These are phyloP conservation scores for Danio choprae DNA, from an alignment of 2,797 vertebrate species.

Conservation along the genomic window DNA sequence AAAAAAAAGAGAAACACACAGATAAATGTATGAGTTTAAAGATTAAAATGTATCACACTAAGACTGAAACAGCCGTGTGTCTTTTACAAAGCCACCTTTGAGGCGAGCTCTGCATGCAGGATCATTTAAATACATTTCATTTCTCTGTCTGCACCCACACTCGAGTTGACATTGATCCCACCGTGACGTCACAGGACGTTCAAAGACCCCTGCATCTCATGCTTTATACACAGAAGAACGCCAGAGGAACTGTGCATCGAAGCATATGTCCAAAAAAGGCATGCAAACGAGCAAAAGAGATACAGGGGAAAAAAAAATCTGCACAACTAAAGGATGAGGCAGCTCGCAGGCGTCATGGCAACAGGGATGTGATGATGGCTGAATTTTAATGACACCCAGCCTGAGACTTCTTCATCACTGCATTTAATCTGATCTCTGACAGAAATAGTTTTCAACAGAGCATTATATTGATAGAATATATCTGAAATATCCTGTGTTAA, in stretches of 20 bases:
- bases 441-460: not conserved
- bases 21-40: not conserved
- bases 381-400: conserved; percentile 60
- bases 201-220: conserved; percentile 15
- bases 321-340: conserved; percentile 50
- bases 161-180: conserved; percentile 40
- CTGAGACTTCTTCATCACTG: conserved; percentile 16
- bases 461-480: not conserved
- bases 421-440: not conserved
- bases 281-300: conserved; percentile 13
- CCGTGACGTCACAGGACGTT: conserved; percentile 43
- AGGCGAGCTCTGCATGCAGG: conserved; percentile 11
- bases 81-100: not conserved
- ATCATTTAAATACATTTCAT: conserved; percentile 5
- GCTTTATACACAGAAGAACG: conserved; percentile 16
- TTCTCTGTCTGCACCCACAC: conserved; percentile 32
- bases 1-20: conserved; percentile 12
- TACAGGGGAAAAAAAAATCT: not conserved
- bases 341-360: conserved; percentile 63
- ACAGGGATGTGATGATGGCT: conserved; percentile 63
- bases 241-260: not conserved
- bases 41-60: not conserved
- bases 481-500: not conserved
- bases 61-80: not conserved
- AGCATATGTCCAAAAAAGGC: conserved; percentile 17